These are phyloP conservation scores for Anarhynchus alexandrinus DNA, from an alignment of 2,113 vertebrate genomes.

Conservation along the genomic window DNA sequence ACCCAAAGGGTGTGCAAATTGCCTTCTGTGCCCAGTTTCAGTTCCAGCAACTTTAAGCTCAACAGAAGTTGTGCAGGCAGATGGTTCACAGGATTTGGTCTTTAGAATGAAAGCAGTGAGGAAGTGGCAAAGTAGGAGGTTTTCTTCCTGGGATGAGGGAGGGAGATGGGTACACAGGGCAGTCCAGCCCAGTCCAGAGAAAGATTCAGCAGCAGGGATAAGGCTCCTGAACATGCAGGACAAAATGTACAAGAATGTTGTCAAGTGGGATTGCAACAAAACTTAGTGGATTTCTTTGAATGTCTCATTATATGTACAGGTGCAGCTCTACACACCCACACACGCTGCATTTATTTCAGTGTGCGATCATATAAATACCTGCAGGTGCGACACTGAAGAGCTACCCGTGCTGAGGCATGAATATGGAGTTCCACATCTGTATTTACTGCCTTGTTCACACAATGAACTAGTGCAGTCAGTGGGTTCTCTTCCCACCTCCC, in stretches of 20 bases:
- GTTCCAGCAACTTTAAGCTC: background rate
- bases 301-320: constrained; percentile 37
- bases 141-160: background rate
- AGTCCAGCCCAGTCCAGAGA: background rate
- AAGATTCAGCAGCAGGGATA: background rate
- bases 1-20: background rate
- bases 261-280: background rate
- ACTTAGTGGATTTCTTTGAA: constrained; percentile 8
- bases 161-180: background rate
- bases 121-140: background rate
- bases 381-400: constrained; percentile 47
- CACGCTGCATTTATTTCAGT: constrained; percentile 15
- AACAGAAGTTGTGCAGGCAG: background rate
- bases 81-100: background rate
- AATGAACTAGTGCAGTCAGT: background rate
- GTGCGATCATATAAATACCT: constrained; percentile 40
- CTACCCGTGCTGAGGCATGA: constrained; percentile 44
- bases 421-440: constrained; percentile 58
- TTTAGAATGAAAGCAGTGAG: background rate
- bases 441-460: constrained; percentile 33
- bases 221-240: background rate
- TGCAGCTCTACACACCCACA: constrained; percentile 42
- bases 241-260: background rate
- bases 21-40: background rate
- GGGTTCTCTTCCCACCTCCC: background rate